phyloP scores from a whole-genome alignment of 2,888 invertebrate genomes.

The Sipha maydis region DNA sequence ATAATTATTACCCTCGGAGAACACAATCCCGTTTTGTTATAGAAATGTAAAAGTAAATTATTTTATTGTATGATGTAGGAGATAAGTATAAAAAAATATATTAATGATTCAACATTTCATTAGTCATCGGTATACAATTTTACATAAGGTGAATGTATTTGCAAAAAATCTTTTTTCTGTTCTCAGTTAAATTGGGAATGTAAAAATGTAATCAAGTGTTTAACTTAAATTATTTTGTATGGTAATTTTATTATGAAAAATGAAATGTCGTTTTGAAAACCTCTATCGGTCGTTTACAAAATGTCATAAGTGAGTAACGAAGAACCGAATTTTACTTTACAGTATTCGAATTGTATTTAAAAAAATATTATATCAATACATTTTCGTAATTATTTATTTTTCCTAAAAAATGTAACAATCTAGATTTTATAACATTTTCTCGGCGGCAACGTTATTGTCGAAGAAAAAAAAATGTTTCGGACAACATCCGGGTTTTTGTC shows the following conservation, averaged over 20 bases:
- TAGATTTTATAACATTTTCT: background rate
- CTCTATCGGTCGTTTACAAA: conserved; percentile 3
- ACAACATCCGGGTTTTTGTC: too few species aligned
- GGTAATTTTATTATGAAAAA: conserved; percentile 31
- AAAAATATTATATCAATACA: background rate
- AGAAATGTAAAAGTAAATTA: background rate
- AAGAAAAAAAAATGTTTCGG: too few species aligned
- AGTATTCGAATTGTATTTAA: background rate
- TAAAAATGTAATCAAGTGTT: conserved; percentile 21
- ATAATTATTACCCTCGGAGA: conserved; percentile 7
- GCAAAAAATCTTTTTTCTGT: background rate
- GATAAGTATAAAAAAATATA: background rate
- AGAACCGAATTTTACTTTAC: background rate
- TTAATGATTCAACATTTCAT: background rate
- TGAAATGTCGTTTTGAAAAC: background rate
- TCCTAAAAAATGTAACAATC: background rate
- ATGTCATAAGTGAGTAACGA: background rate
- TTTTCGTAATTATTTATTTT: background rate
- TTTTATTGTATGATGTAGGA: background rate
- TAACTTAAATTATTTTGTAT: conserved; percentile 20
- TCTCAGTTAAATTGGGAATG: conserved; percentile 16
- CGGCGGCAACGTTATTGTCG: too few species aligned
- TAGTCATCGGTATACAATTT: background rate
- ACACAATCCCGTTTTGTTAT: background rate
- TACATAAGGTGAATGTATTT: background rate